Evolutionary conservation across 1,140 invertebrate species (phyloP).

Genomic region (Drosophila mauritiana): DNA sequence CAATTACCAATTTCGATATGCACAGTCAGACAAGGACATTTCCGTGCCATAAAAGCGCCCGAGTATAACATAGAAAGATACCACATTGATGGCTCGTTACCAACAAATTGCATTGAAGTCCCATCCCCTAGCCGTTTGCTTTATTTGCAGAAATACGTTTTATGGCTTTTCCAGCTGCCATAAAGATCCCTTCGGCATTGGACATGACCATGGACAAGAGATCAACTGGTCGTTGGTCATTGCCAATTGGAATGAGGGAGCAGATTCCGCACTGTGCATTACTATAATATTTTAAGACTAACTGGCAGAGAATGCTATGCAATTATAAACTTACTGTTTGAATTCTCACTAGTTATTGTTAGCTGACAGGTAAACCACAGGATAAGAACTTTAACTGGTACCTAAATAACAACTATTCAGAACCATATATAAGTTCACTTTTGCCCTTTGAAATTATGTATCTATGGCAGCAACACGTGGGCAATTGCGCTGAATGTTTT

Average conservation of each 20-base stretch:
- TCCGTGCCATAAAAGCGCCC: constrained; percentile 55
- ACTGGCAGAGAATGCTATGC: too few relatives aligned
- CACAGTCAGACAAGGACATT: constrained; percentile 54
- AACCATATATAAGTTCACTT: neutral
- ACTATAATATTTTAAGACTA: neutral
- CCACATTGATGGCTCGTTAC: constrained; percentile 63
- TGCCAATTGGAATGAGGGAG: constrained; percentile 5
- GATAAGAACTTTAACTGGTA: neutral
- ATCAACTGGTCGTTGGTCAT: constrained; percentile 19
- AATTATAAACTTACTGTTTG: neutral
- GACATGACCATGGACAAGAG: constrained; percentile 25
- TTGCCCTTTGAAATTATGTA: neutral
- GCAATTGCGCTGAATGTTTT: constrained; percentile 42
- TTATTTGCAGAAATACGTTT: constrained; percentile 55
- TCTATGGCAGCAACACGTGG: constrained; percentile 44
- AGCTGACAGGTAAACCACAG: neutral
- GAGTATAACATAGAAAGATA: constrained; percentile 47
- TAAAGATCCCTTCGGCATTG: constrained; percentile 51
- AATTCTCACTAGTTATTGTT: neutral
- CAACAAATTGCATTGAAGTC: constrained; percentile 64
- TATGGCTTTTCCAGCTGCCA: constrained; percentile 43
- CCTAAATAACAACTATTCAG: neutral
- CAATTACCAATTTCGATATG: constrained; percentile 62
- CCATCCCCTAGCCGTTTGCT: constrained; percentile 30
- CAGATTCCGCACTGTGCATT: neutral